A percentile compares a stretch with the other conserved stretches of the same genome.
These are phyloP conservation scores for Coleophora flavipennella DNA, from an alignment of 2,888 invertebrate genomes.

Conservation along the genomic window DNA sequence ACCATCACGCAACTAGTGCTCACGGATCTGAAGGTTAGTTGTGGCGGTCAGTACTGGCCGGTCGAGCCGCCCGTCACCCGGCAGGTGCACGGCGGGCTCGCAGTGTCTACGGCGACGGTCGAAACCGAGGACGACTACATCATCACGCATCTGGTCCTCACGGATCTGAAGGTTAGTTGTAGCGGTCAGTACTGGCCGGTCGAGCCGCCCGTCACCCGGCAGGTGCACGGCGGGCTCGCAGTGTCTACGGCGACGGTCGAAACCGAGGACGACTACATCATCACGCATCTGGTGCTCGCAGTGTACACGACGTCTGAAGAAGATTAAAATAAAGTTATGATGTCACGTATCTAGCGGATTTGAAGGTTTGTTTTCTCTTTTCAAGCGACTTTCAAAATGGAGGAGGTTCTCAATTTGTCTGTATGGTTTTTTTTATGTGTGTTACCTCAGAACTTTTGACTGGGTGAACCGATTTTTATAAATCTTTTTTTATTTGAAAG, in stretches of 20 bases:
- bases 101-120: slow-evolving; percentile 81
- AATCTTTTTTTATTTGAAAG: no score
- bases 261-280: slow-evolving; percentile 87
- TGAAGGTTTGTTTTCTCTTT: no score
- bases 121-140: slow-evolving; percentile 89
- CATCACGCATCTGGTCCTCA: slow-evolving; percentile 59
- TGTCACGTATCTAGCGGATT: no score
- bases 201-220: slow-evolving; percentile 76
- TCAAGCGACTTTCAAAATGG: no score
- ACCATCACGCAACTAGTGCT: slow-evolving; percentile 70
- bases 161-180: slow-evolving; percentile 45
- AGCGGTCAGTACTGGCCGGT: slow-evolving; percentile 98
- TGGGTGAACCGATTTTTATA: no score
- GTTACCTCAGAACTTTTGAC: no score
- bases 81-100: slow-evolving; percentile 79
- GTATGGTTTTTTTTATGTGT: no score
- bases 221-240: slow-evolving; percentile 76
- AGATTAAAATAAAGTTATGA: no score
- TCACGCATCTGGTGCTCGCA: slow-evolving; percentile 51
- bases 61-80: slow-evolving; percentile 76
- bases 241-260: slow-evolving; percentile 84
- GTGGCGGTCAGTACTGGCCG: slow-evolving; percentile 99
- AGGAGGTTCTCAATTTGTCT: no score
- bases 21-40: slow-evolving; percentile 46
- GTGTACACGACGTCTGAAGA: no score